Conservation (phyloP, 1,140 invertebrate genomes). For the Tribolium madens region DNA sequence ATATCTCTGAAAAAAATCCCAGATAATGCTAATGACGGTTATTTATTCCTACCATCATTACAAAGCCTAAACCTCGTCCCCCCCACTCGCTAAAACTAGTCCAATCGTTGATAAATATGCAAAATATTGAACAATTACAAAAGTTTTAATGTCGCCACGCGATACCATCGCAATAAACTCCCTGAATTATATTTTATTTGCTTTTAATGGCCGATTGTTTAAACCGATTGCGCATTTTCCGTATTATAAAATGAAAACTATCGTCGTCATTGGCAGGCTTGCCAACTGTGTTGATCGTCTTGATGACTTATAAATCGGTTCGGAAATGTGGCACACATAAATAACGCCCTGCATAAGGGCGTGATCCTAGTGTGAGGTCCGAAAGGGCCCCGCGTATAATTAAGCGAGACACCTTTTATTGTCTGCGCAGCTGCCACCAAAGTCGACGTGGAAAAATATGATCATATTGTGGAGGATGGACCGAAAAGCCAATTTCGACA, state of each 20-base stretch:
- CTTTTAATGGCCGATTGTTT: constrained; percentile 36
- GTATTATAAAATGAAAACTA: background rate
- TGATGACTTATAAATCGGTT: constrained; percentile 52
- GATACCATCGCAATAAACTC: constrained; percentile 25
- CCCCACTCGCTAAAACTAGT: too few species aligned
- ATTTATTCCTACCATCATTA: constrained; percentile 13
- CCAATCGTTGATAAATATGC: constrained; percentile 8
- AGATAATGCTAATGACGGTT: constrained; percentile 34
- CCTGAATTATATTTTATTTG: constrained; percentile 31
- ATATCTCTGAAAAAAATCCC: constrained; percentile 1
- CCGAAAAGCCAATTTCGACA: constrained; percentile 26
- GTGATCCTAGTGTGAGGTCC: constrained; percentile 46
- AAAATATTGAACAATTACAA: constrained; percentile 19
- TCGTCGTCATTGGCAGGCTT: background rate
- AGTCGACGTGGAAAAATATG: constrained; percentile 21
- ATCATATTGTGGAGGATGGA: constrained; percentile 7
- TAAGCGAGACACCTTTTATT: constrained; percentile 55
- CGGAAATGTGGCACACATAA: constrained; percentile 4
- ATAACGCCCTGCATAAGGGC: constrained; percentile 40
- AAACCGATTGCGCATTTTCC: constrained; percentile 24
- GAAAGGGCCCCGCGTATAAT: constrained; percentile 52
- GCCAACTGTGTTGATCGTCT: background rate
- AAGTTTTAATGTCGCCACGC: constrained; percentile 9
- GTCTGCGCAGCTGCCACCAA: constrained; percentile 53
- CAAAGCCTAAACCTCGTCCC: background rate